A percentile compares a stretch with the other conserved stretches of the same genome.
Evolutionary conservation across 2,797 vertebrate genomes (phyloP).

Genomic region (Peromyscus melanophrys): DNA sequence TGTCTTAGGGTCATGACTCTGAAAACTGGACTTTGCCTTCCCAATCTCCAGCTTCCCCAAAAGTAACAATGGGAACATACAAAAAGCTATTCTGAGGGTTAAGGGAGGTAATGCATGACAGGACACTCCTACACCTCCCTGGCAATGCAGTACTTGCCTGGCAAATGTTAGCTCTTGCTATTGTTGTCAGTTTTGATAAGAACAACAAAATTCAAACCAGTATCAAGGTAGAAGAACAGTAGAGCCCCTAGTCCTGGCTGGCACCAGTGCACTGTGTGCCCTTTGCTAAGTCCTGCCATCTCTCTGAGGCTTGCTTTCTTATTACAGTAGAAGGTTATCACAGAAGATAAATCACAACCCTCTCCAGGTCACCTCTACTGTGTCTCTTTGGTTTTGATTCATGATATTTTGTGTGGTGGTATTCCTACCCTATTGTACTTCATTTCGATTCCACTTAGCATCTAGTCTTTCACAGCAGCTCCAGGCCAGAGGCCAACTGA

Average conservation of each 20-base stretch:
- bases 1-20: not conserved
- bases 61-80: not conserved
- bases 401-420: not conserved
- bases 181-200: slow-evolving; percentile 19
- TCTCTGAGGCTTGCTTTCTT: slow-evolving; percentile 40
- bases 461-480: not conserved
- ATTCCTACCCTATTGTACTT: not conserved
- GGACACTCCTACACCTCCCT: not conserved
- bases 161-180: slow-evolving; percentile 28
- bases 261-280: not conserved
- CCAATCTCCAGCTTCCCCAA: slow-evolving; percentile 19
- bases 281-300: not conserved
- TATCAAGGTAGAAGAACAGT: not conserved
- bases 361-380: not conserved
- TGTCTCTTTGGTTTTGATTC: slow-evolving; percentile 5
- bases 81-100: not conserved
- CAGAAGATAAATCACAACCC: not conserved
- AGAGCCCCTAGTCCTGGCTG: slow-evolving; percentile 10
- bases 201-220: not conserved
- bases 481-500: not conserved
- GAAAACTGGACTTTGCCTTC: slow-evolving; percentile 27
- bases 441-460: slow-evolving; percentile 37
- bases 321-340: not conserved
- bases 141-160: not conserved
- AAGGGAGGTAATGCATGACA: not conserved